Conservation (phyloP, 2,888 invertebrate genomes). For the Sesia bembeciformis region DNA sequence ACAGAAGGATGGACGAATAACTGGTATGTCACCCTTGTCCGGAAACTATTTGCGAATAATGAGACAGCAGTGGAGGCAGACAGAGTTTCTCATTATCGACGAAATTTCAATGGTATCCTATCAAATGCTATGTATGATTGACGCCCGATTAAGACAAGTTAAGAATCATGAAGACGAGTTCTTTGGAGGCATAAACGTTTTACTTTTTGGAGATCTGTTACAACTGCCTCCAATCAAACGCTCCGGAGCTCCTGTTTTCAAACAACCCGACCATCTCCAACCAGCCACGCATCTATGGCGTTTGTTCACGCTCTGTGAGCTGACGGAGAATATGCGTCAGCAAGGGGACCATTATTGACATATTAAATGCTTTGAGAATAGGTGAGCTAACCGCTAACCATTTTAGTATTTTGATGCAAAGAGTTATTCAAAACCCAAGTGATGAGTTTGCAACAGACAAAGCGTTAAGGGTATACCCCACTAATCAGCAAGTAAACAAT, state of each 20-base stretch:
- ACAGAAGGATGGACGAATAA: too few species aligned
- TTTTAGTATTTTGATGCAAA: too few species aligned
- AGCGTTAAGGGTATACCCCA: too few species aligned
- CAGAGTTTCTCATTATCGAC: conserved; percentile 10
- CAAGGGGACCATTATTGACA: conserved; percentile 10
- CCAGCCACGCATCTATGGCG: conserved; percentile 12
- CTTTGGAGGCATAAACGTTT: conserved; percentile 4
- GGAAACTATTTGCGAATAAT: too few species aligned
- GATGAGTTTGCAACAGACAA: too few species aligned
- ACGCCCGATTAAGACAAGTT: conserved; percentile 6
- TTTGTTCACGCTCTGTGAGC: conserved; percentile 3
- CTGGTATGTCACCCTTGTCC: too few species aligned
- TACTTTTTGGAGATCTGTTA: conserved; percentile 12
- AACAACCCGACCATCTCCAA: conserved; percentile 10
- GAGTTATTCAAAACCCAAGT: too few species aligned
- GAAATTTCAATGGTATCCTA: conserved; percentile 10
- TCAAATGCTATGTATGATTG: conserved; percentile 12
- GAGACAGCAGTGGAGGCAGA: too few species aligned
- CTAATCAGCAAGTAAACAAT: too few species aligned
- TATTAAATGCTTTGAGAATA: conserved; percentile 9
- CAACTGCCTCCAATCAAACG: conserved; percentile 12
- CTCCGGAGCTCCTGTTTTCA: conserved; percentile 11
- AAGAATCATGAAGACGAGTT: conserved; percentile 2
- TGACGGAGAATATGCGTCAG: too few species aligned
- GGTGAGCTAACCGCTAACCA: conserved; percentile 7